Base-by-base conservation (phyloP, 2,113 vertebrate genomes). In the Etia nguti region DNA sequence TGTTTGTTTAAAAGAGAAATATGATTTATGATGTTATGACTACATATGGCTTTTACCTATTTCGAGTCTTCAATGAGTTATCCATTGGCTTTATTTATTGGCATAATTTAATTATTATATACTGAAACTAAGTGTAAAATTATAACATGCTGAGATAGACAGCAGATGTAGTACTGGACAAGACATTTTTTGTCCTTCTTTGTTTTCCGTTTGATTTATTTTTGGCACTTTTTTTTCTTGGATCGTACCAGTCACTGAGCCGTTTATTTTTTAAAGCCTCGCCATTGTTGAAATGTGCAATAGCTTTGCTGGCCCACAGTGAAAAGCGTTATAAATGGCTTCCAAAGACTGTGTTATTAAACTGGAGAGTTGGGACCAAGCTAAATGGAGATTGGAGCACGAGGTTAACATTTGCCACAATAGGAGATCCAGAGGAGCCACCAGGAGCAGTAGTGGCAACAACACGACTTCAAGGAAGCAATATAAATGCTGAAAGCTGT, bases 281-380 rank as follows among this genome's bases (percentile, higher is more conserved):
- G 22, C 62, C 3, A 41, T 6, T 15, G 34, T 24, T 41, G 36
- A 62, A 2, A 11, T 13, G 31, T 0, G 60, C 20, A 22, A 22
- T 4, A 24, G 11, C 20, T 6, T 0, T 43, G 38, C 8, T 70
- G 65, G 38, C 12, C 65, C 65, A 3, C 36, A 46, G 65, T 41
- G 36, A 24, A 15, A 41, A 68, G 38, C 2, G 1, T 4, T 18
- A 18, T 10, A 9, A n/a, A n/a, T 7, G 13, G 18, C 48, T 50
- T 50, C 18, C 7, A 7, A 8, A 50, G 15, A 3, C 6, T 18
- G 16, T 0, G 3, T 24, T 43, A 43, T 70, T 70, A 24, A 43
- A 43, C 12, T 70, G 62, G 31, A 0, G 62, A 41, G 62, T 22
- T 0, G 65, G 38, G 65, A 43, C 65, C 2, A 0, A 43, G 13